These are phyloP conservation scores for Dromaius novaehollandiae DNA, from an alignment of 2,113 vertebrate genomes.

Conservation along the genomic window DNA sequence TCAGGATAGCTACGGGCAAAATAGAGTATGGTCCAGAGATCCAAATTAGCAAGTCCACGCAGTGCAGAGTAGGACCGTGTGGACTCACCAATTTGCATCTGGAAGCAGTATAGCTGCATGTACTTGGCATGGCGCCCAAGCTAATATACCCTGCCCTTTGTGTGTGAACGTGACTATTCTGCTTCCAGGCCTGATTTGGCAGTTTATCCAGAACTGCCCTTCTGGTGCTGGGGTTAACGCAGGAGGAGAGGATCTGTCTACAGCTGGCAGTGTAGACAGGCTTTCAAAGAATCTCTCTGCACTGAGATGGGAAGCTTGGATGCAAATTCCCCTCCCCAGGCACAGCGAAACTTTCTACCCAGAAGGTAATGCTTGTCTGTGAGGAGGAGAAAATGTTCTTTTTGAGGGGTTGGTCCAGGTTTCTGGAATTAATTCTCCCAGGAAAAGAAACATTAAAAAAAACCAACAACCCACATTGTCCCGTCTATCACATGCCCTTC, in stretches of 20 bases:
- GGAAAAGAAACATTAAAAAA: conserved; percentile 4
- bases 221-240: conserved; percentile 48
- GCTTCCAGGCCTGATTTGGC: conserved; percentile 59
- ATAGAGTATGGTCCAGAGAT: background rate
- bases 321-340: conserved; percentile 12
- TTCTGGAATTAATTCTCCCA: conserved; percentile 62
- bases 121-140: conserved; percentile 41
- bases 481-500: background rate
- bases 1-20: background rate
- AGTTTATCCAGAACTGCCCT: conserved; percentile 54
- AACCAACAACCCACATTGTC: background rate
- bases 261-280: conserved; percentile 58
- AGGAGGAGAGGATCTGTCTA: conserved; percentile 45
- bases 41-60: conserved; percentile 5
- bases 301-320: conserved; percentile 13
- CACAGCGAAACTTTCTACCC: conserved; percentile 13
- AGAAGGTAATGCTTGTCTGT: conserved; percentile 38
- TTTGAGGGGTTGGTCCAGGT: conserved; percentile 19
- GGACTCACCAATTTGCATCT: conserved; percentile 68
- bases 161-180: conserved; percentile 68
- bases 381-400: conserved; percentile 30
- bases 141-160: conserved; percentile 62
- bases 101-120: conserved; percentile 67
- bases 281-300: conserved; percentile 48
- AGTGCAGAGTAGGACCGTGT: conserved; percentile 1